Conservation (phyloP, 1,140 invertebrate genomes). For the Varroa destructor region DNA sequence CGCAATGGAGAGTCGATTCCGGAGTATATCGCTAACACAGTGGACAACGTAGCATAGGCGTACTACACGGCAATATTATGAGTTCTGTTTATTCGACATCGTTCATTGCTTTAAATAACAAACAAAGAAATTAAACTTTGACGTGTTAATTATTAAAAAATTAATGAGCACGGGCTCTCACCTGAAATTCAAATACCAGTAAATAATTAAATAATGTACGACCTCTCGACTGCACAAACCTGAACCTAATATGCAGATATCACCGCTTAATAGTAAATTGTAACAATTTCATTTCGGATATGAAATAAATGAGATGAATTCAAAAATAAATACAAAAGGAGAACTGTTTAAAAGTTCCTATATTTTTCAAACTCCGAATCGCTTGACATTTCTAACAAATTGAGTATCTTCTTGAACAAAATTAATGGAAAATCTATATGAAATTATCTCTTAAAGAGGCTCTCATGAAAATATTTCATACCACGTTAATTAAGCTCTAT, state of each 20-base stretch:
- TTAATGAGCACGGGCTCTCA: not conserved
- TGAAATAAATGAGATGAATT: too few relatives aligned
- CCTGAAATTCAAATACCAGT: not conserved
- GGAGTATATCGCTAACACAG: conserved; percentile 36
- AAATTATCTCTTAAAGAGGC: too few relatives aligned
- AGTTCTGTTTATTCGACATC: not conserved
- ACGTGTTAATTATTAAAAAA: not conserved
- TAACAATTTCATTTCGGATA: too few relatives aligned
- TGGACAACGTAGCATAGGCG: conserved; percentile 34
- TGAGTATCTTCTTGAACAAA: too few relatives aligned
- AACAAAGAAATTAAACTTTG: not conserved
- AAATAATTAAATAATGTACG: not conserved
- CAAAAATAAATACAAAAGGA: too few relatives aligned
- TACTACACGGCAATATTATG: conserved; percentile 4
- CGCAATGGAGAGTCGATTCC: conserved; percentile 32
- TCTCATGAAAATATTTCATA: too few relatives aligned
- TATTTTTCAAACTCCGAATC: too few relatives aligned
- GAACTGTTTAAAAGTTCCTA: too few relatives aligned
- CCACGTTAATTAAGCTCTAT: too few relatives aligned
- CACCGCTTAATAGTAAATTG: too few relatives aligned
- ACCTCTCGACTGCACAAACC: not conserved
- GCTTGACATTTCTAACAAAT: too few relatives aligned
- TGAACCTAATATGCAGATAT: not conserved
- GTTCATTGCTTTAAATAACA: not conserved
- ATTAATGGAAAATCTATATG: too few relatives aligned